phyloP scores from a whole-genome alignment of 2,113 vertebrate genomes.

The Cyphomyrus plagiostoma region DNA sequence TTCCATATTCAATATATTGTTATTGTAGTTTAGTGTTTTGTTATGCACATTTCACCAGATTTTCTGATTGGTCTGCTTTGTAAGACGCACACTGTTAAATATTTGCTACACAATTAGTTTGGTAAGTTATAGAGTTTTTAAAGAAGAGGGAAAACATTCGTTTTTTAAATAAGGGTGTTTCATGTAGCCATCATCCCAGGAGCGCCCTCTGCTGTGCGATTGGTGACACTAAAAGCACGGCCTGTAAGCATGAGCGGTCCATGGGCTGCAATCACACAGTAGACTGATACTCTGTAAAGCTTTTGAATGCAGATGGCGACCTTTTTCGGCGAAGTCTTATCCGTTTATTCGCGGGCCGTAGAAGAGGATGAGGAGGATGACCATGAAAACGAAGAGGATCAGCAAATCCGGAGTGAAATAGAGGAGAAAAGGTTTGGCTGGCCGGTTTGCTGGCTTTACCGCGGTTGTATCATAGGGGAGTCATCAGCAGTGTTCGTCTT shows the following conservation, averaged over 20 bases:
- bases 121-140: neutral
- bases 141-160: neutral
- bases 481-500: neutral
- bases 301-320: constrained; percentile 55
- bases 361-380: constrained; percentile 57
- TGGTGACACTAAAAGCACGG: neutral
- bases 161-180: neutral
- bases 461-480: neutral
- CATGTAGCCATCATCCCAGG: neutral
- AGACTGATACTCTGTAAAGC: neutral
- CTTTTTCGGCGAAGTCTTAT: constrained; percentile 66
- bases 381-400: constrained; percentile 57
- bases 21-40: neutral
- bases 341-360: constrained; percentile 61
- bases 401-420: constrained; percentile 55
- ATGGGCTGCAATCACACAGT: neutral
- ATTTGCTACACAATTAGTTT: neutral
- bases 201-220: constrained; percentile 11
- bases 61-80: neutral
- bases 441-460: neutral
- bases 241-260: neutral
- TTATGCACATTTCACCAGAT: neutral
- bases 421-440: constrained; percentile 46
- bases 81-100: neutral
- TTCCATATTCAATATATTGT: neutral